Percentiles rank a stretch among this genome's conserved stretches.
phyloP scores from a whole-genome alignment of 2,888 invertebrate species.

The Pyrochroa serraticornis region DNA sequence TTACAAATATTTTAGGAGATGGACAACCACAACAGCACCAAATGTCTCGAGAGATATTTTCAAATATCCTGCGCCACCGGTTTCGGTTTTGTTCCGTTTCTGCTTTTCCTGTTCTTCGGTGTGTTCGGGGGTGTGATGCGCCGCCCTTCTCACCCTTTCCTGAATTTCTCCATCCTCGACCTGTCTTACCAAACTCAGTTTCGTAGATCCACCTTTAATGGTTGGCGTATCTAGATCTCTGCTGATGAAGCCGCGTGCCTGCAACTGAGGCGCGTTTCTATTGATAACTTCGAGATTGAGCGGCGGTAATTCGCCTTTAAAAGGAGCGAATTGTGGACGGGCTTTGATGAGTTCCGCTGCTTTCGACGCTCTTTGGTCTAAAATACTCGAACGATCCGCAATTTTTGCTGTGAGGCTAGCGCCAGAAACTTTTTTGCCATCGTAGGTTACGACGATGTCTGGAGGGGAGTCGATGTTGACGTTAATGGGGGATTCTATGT shows the following conservation, averaged over 20 bases:
- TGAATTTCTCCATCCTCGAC: conserved; percentile 25
- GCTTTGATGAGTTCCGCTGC: conserved; percentile 67
- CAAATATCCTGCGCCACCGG: neutral
- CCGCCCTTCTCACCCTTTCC: conserved; percentile 43
- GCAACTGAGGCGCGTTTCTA: conserved; percentile 51
- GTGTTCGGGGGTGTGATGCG: conserved; percentile 51
- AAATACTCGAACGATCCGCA: conserved; percentile 40
- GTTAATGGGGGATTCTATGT: conserved; percentile 53
- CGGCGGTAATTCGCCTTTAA: conserved; percentile 75
- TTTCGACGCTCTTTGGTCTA: conserved; percentile 56
- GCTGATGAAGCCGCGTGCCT: conserved; percentile 43
- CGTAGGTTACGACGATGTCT: conserved; percentile 74
- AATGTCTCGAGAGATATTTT: conserved; percentile 3
- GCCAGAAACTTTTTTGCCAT: conserved; percentile 76
- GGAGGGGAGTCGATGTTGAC: conserved; percentile 49
- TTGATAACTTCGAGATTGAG: conserved; percentile 59
- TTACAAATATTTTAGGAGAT: conserved; percentile 26
- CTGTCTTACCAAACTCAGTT: conserved; percentile 57
- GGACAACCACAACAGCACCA: conserved; percentile 24
- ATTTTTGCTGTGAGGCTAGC: conserved; percentile 62
- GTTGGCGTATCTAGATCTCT: conserved; percentile 49
- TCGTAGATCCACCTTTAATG: conserved; percentile 50
- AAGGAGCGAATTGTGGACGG: conserved; percentile 76
- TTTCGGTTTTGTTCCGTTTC: conserved; percentile 1
- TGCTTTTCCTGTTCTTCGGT: conserved; percentile 39